Percentiles rank a stretch among this genome's conserved stretches.
These are phyloP conservation scores for Brachyopa scutellaris DNA, from an alignment of 2,888 invertebrate genomes.

Conservation along the genomic window DNA sequence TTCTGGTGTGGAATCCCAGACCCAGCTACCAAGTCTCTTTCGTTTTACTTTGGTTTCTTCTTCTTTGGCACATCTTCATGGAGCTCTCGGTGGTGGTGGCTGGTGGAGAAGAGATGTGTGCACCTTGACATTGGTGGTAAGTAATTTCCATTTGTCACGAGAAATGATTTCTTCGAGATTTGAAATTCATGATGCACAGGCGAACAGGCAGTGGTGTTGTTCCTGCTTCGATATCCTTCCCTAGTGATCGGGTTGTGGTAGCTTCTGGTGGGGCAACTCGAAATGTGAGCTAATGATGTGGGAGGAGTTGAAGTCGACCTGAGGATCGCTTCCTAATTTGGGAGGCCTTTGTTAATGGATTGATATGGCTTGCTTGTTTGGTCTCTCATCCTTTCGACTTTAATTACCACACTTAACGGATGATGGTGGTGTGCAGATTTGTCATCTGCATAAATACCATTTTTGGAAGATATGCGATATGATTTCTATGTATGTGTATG, in stretches of 20 bases:
- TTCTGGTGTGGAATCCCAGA: constrained; percentile 57
- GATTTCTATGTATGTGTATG: constrained; percentile 28
- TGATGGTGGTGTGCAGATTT: constrained; percentile 49
- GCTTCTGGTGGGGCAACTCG: background rate
- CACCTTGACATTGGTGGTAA: constrained; percentile 73
- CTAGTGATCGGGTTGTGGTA: constrained; percentile 31
- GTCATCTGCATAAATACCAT: constrained; percentile 60
- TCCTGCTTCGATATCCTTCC: constrained; percentile 59
- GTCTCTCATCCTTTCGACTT: constrained; percentile 26
- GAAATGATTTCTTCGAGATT: constrained; percentile 73
- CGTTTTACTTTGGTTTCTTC: constrained; percentile 22
- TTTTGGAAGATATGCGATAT: constrained; percentile 45
- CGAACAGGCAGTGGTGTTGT: constrained; percentile 23
- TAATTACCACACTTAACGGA: constrained; percentile 65
- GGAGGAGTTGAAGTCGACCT: constrained; percentile 52
- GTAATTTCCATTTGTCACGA: constrained; percentile 73
- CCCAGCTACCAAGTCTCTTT: constrained; percentile 28
- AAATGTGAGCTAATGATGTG: constrained; percentile 68
- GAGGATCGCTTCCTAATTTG: constrained; percentile 65
- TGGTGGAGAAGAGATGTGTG: constrained; percentile 61
- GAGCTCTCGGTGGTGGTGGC: constrained; percentile 23
- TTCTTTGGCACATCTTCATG: constrained; percentile 13
- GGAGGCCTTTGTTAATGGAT: constrained; percentile 70
- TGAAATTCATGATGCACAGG: constrained; percentile 65
- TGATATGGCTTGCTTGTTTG: constrained; percentile 67